Evolutionary conservation across 2,888 invertebrate species (phyloP).

Genomic region (Tuberolachnus salignus): DNA sequence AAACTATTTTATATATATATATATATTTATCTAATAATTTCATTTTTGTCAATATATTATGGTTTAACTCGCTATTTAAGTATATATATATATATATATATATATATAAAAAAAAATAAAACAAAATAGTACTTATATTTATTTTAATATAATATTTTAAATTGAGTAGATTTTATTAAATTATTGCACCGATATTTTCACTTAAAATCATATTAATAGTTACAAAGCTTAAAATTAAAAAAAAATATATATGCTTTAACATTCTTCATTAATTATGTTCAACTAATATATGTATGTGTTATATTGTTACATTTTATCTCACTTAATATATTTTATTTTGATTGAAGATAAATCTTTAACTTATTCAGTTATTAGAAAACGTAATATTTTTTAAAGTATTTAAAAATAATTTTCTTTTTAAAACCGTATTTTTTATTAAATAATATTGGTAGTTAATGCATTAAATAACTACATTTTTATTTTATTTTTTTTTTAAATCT

Average conservation of each 20-base stretch:
- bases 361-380: neutral
- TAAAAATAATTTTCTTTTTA: neutral
- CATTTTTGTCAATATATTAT: constrained; percentile 16
- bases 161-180: constrained; percentile 31
- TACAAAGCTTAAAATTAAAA: constrained; percentile 27
- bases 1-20: constrained; percentile 7
- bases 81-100: neutral
- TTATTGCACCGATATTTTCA: constrained; percentile 36
- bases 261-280: constrained; percentile 28
- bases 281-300: constrained; percentile 25
- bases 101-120: too few species aligned
- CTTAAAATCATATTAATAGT: constrained; percentile 31
- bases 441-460: neutral
- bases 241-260: constrained; percentile 5
- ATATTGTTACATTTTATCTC: constrained; percentile 20
- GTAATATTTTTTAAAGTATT: neutral
- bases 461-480: neutral
- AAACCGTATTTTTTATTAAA: neutral
- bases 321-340: constrained; percentile 10
- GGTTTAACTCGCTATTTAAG: neutral
- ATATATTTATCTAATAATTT: constrained; percentile 2
- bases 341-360: neutral
- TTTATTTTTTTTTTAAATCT: neutral
- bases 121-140: constrained; percentile 31
- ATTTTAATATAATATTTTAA: constrained; percentile 24